Base-by-base conservation (phyloP, 2,113 vertebrate species). In the Oreochromis spilurus region DNA sequence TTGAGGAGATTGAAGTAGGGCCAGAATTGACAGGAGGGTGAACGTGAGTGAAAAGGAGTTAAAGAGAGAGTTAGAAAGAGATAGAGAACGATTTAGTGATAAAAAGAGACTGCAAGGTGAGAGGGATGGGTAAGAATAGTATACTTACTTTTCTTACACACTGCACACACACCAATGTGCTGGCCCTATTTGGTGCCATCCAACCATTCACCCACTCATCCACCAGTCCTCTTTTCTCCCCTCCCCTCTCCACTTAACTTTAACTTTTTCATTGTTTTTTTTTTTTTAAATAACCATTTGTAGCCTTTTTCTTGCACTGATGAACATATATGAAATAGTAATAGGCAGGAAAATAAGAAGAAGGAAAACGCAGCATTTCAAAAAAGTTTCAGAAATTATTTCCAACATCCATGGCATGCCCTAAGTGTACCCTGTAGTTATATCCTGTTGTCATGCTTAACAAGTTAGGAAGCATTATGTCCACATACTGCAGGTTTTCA, bases 1-100 rank as follows among this genome's bases (percentile, higher is more conserved):
- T 81, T 89, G 89, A 92, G 93, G 91, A 94, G 95, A 95, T 95
- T 95, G 94, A 95, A 94, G 93, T 89, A 91, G 89, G 94, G 92
- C 82, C 84, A 87, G 92, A 95, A 95, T 93, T 95, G 95, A 94
- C 95, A 92, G 94, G 81, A 90, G 89, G 92, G 85, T 88, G 90
- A 93, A 90, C 58, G 86, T 89, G 88, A 94, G 87, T 95, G 93
- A 94, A 93, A 91, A 89, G 88, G 94, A 94, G 93, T 93, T 94
- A 95, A 94, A 92, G 91, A 90, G 92, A 95, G 93, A 92, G 94
- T 93, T 93, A 89, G 91, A 94, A 60, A 92, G 94, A 92, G 89
- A 95, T 93, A 78, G 92, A 94, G 93, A 92, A 82, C 34, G 91
- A 94, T 95, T 95, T 95, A 95, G 90, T 60, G 86, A 93, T 92